Evolutionary conservation across 2,113 vertebrate species (phyloP).

Genomic region (Pseudopodoces humilis): DNA sequence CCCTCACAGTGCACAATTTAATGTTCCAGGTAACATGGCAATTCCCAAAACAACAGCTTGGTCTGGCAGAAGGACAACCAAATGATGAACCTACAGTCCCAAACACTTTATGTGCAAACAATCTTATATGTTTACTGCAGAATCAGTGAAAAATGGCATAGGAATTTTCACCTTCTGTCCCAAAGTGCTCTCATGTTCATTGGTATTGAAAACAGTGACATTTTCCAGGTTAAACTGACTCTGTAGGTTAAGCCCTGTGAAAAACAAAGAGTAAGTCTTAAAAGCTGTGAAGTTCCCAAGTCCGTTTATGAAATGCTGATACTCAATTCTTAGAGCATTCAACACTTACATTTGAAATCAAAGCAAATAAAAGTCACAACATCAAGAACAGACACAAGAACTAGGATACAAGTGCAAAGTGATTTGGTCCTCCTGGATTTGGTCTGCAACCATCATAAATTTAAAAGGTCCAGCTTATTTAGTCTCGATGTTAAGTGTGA

Average conservation of each 20-base stretch:
- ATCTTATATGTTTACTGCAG: neutral
- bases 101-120: neutral
- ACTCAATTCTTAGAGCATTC: neutral
- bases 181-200: constrained; percentile 94
- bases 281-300: neutral
- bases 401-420: neutral
- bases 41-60: neutral
- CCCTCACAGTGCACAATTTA: neutral
- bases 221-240: constrained; percentile 99
- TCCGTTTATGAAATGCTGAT: neutral
- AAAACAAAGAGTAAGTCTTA: constrained; percentile 3
- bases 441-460: neutral
- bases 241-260: constrained; percentile 92
- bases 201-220: constrained; percentile 96
- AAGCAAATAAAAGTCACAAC: neutral
- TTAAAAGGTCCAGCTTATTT: neutral
- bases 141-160: neutral
- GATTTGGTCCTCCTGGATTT: neutral
- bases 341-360: neutral
- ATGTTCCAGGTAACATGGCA: neutral
- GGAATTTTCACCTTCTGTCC: constrained; percentile 86
- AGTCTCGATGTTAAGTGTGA: neutral
- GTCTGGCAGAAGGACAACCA: neutral
- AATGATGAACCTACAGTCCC: neutral
- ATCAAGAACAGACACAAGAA: neutral